Evolutionary conservation across 2,888 invertebrate species (phyloP).

Genomic region (Heteromyza rotundicornis): DNA sequence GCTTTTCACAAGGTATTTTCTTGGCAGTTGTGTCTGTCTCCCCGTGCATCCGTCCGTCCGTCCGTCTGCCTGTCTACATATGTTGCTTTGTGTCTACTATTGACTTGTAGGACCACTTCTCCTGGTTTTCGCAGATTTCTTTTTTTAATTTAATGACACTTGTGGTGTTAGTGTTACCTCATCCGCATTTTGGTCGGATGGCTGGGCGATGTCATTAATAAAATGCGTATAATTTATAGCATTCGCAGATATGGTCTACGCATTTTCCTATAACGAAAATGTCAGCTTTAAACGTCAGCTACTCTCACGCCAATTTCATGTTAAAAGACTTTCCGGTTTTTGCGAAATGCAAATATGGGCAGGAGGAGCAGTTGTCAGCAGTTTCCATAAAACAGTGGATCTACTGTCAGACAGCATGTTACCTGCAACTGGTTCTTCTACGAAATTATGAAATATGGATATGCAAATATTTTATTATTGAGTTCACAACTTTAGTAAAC

Average conservation of each 20-base stretch:
- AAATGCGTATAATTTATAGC: conserved; percentile 1
- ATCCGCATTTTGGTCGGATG: neutral
- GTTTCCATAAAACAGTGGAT: no score
- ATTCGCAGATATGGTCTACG: neutral
- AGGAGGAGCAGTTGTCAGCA: neutral
- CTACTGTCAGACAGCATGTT: no score
- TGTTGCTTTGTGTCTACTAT: neutral
- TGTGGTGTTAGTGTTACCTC: neutral
- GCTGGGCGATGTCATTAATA: neutral
- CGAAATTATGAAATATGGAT: neutral
- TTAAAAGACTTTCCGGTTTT: neutral
- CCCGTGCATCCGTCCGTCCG: neutral
- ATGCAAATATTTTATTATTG: neutral
- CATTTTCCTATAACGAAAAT: neutral
- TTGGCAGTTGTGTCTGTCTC: neutral
- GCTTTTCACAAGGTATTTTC: neutral
- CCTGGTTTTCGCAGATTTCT: neutral
- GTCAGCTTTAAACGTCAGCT: neutral
- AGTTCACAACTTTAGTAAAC: neutral
- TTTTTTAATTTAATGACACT: no score
- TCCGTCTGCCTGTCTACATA: neutral
- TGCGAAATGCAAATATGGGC: neutral
- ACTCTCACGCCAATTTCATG: neutral
- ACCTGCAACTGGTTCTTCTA: neutral
- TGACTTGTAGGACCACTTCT: neutral